Percentiles rank a stretch among this genome's conserved stretches.
phyloP scores from a whole-genome alignment of 2,888 invertebrate genomes.

The Microplitis deprimator region DNA sequence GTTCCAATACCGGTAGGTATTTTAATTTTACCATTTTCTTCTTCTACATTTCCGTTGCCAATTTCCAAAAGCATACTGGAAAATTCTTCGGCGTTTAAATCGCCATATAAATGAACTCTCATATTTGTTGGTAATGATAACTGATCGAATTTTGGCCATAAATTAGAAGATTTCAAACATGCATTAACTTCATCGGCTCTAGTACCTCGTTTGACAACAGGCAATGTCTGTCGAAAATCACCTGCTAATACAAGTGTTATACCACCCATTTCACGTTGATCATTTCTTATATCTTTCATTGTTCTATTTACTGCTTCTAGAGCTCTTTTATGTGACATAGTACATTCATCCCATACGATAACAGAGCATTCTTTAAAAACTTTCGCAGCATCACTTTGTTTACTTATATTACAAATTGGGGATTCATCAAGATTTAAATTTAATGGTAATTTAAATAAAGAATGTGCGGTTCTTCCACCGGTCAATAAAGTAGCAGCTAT shows the following conservation, averaged over 20 bases:
- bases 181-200: background rate
- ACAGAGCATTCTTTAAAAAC: background rate
- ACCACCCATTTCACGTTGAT: background rate
- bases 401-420: background rate
- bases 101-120: background rate
- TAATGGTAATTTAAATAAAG: no score
- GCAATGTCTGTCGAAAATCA: background rate
- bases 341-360: background rate
- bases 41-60: background rate
- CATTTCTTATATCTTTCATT: background rate
- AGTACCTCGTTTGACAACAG: conserved; percentile 3
- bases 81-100: background rate
- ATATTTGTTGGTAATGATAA: background rate
- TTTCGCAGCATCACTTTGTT: background rate
- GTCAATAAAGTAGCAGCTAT: no score
- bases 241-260: background rate
- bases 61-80: background rate
- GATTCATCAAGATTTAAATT: background rate
- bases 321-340: background rate
- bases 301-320: background rate
- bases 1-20: background rate
- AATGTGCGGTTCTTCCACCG: no score
- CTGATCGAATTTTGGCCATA: background rate
- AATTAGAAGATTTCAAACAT: background rate
- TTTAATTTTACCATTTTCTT: background rate